A percentile compares a stretch with the other conserved stretches of the same genome.
These are phyloP conservation scores for Watersipora subatra DNA, from an alignment of 1,140 invertebrate genomes.

Conservation along the genomic window DNA sequence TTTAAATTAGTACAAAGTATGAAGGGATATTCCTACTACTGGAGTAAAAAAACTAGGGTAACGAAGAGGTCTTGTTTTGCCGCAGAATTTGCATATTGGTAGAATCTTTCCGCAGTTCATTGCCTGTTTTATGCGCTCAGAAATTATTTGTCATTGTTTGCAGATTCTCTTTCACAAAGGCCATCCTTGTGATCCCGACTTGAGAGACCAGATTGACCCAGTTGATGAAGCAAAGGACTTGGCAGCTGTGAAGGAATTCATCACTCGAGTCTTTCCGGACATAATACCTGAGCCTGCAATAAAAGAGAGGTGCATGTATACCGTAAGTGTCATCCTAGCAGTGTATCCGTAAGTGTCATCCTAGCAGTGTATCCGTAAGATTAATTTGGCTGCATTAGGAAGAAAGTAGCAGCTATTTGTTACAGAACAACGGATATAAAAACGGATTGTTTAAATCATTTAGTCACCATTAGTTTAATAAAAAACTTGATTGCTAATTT, in stretches of 20 bases:
- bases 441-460: neutral
- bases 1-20: neutral
- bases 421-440: neutral
- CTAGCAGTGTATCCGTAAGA: neutral
- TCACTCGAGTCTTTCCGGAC: slow-evolving; percentile 17
- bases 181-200: neutral
- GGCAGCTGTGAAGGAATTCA: slow-evolving; percentile 9
- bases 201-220: neutral
- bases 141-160: neutral
- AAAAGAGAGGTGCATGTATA: slow-evolving; percentile 31
- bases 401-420: neutral
- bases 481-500: neutral
- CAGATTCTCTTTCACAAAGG: neutral
- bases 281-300: slow-evolving; percentile 19
- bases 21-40: no score
- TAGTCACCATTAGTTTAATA: neutral
- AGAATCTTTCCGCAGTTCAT: neutral
- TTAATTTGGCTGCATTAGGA: neutral
- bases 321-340: slow-evolving; percentile 17
- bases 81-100: neutral
- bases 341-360: neutral
- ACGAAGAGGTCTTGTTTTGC: no score
- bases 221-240: neutral
- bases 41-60: no score
- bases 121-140: no score